These are phyloP conservation scores for Phocides pigmalion DNA, from an alignment of 1,140 invertebrate species.

Conservation along the genomic window DNA sequence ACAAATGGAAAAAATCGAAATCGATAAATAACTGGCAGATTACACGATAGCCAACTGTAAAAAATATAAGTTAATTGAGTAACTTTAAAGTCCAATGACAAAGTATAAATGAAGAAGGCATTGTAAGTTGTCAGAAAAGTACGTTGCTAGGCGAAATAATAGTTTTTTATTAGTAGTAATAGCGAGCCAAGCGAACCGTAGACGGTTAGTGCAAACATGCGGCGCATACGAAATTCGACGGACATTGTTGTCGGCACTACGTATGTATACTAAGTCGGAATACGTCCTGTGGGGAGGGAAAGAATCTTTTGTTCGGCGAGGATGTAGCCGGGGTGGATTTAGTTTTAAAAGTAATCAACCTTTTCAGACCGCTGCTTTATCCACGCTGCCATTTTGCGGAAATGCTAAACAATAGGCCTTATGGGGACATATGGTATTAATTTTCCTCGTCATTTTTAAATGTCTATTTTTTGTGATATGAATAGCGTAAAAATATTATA, in stretches of 20 bases:
- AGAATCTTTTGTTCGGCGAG: constrained; percentile 55
- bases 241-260: constrained; percentile 50
- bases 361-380: constrained; percentile 32
- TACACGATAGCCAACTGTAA: too few relatives aligned
- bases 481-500: too few relatives aligned
- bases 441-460: too few relatives aligned
- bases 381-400: constrained; percentile 8
- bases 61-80: too few relatives aligned
- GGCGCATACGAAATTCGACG: constrained; percentile 47
- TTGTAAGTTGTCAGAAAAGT: background rate
- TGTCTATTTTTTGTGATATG: too few relatives aligned
- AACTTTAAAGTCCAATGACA: too few relatives aligned
- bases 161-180: constrained; percentile 21
- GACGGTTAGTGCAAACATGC: constrained; percentile 32
- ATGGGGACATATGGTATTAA: too few relatives aligned
- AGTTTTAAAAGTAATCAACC: constrained; percentile 42
- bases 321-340: constrained; percentile 36
- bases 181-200: constrained; percentile 9
- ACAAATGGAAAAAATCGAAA: too few relatives aligned
- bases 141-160: background rate
- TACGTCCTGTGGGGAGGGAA: constrained; percentile 54
- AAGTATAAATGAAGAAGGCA: background rate
- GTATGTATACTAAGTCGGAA: constrained; percentile 50
- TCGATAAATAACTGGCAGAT: too few relatives aligned
- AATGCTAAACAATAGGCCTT: background rate